Conservation (phyloP, 2,113 vertebrate species). For the Aplodontia rufa region DNA sequence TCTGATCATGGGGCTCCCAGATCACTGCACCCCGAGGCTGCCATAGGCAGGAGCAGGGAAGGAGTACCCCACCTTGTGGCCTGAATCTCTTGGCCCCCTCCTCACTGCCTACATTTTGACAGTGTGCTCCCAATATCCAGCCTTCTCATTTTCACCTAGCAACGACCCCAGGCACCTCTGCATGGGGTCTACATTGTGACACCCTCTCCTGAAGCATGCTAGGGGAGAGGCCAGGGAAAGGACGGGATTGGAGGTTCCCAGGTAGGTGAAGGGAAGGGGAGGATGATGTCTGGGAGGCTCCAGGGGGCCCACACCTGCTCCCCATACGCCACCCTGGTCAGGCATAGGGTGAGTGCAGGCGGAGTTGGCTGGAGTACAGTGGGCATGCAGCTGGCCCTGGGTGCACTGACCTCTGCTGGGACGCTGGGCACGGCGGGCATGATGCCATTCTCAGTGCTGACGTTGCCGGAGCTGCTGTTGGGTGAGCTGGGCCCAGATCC, state of each 20-base stretch:
- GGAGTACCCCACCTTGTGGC: fast-evolving
- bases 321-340: background rate
- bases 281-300: fast-evolving
- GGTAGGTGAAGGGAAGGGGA: background rate
- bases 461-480: constrained; percentile 98
- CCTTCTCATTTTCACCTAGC: background rate
- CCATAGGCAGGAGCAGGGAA: background rate
- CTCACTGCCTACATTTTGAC: no score
- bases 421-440: constrained; percentile 88
- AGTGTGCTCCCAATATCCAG: no score
- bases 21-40: background rate
- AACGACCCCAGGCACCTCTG: background rate
- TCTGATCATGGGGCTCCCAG: fast-evolving
- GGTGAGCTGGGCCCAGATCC: constrained; percentile 98
- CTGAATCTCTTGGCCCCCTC: background rate
- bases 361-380: fast-evolving
- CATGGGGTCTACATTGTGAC: background rate
- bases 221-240: background rate
- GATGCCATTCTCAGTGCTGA: constrained; percentile 94
- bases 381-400: constrained; percentile 83
- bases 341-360: fast-evolving
- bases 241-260: fast-evolving
- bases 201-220: background rate
- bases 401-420: constrained; percentile 90
- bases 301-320: background rate